Evolutionary conservation across 2,113 vertebrate genomes (phyloP), one percentile per base, ranked within the genome.

Genomic region (Lutjanus erythropterus): DNA sequence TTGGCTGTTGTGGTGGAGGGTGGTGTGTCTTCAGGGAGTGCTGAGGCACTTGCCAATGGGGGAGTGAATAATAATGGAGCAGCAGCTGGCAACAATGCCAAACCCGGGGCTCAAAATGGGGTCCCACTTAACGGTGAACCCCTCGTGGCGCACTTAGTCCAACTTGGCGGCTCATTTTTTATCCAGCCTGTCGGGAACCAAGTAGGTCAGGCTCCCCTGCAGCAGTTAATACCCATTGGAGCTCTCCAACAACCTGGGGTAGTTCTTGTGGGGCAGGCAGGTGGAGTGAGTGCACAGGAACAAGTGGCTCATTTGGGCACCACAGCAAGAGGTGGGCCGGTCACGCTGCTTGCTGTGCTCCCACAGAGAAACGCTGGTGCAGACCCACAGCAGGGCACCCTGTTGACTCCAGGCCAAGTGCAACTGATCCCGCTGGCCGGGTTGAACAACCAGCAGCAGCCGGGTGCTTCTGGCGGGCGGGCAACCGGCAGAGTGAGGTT

Each of bases 1-100:
- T 65, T 84, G 70, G 84, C 85, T 29, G n/a, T 80, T 21, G 61
- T 86, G 55, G 88, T 88, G 74, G 77, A 90, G 44, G 85, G 85
- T n/a, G 83, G 83, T 55, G 80, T 79, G 44, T 88, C 86, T 49
- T 95, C 94, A 44, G 91, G 66, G 15, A 94, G 93, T 84, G 91
- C 71, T 27, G 94, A 94, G 83, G 82, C 90, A 33, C 79, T 71
- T 27, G 81, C 42, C 11, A 93, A 90, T 7, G 86, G 41, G 25
- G 87, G 49, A 31, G 75, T 33, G 27, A 92, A 86, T 27, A 89
- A 80, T 33, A 90, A 85, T 50, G 85, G 80, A 55, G 70, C 71
- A 44, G 81, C 67, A 27, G 78, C 83, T 41, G 91, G 86, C 29
- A 93, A 87, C 25, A 76, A 47, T 67, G 85, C 39, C 21, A 92